Base-by-base conservation (phyloP, 2,888 invertebrate genomes). In the Pegoplata infirma region DNA sequence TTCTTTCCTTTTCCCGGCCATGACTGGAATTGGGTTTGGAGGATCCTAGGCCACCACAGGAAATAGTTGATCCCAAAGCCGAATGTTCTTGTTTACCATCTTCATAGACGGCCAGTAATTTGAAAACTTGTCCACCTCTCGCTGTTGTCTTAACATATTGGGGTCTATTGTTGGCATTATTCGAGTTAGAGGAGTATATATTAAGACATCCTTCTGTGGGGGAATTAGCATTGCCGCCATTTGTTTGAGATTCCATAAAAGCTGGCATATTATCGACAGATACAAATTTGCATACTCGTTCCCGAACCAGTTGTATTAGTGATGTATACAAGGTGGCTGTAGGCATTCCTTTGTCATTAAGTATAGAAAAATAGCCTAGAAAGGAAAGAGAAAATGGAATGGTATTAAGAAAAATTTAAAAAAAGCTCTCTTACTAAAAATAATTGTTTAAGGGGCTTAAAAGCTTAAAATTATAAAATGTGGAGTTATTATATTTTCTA, bases 101-200 rank as follows among this genome's bases (percentile, higher is more conserved):
- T 77, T 94, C 94, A 88, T 94, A 94, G 51, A 94, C 94, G 0
- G 94, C 94, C 12, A 94, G 91, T 53, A 94, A 89, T 49, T 94
- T 92, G 82, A 94, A 92, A 40, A 94, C 93, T 80, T 94, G 94
- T 0, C 94, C 94, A 1, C 93, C 93, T 63, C 93, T 90, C 47
- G 93, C 93, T 68, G 93, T 93, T n/a, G 93, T 93, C 83, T 94
- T 92, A 82, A 94, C 91, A 85, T 94, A 94, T 81, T 91, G 91
- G 21, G 91, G 87, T 21, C 89, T 82, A 58, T 83, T 85, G 72
- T 85, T 84, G 69, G 80, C 82, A 51, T 80, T 59, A 44, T 80
- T 76, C 44, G 80, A 71, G 17, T 80, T 76, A 5, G 81, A 69
- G 23, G 78, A 73, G 36, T 82, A 82, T 17, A 81, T 83, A 32